Conservation (phyloP, 2,888 invertebrate genomes). For the Monoplex corrugatus region DNA sequence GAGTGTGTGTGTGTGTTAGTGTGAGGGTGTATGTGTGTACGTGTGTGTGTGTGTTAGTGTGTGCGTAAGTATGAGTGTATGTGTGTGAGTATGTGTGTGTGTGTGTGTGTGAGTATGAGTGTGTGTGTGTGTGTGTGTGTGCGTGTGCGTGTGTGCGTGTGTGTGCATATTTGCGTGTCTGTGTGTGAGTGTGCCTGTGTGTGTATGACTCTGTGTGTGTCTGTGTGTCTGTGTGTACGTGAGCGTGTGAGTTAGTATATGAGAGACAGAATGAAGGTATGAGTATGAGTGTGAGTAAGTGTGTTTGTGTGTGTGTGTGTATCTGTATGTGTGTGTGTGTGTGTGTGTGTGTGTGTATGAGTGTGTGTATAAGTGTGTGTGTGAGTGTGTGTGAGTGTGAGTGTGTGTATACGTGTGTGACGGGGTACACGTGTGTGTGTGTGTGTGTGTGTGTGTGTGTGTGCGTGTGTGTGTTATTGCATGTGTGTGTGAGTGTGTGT, state of each 20-base stretch:
- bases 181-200: not conserved
- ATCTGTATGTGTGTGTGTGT: slow-evolving; percentile 22
- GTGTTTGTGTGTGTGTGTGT: slow-evolving; percentile 15
- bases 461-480: slow-evolving; percentile 9
- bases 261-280: too few relatives aligned
- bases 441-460: slow-evolving; percentile 14
- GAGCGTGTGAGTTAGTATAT: too few relatives aligned
- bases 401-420: slow-evolving; percentile 21
- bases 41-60: too few relatives aligned
- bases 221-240: slow-evolving; percentile 10
- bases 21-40: too few relatives aligned
- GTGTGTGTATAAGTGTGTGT: slow-evolving; percentile 21
- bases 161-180: not conserved
- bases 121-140: slow-evolving; percentile 4
- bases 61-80: not conserved
- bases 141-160: slow-evolving; percentile 3
- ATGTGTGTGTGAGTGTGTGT: slow-evolving; percentile 17
- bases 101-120: not conserved
- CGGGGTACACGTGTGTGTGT: not conserved
- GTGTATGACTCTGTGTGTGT: slow-evolving; percentile 7
- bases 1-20: too few relatives aligned
- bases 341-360: slow-evolving; percentile 9
- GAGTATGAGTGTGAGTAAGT: too few relatives aligned
- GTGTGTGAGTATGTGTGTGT: not conserved
- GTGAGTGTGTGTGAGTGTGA: slow-evolving; percentile 16